Evolutionary conservation across 2,113 vertebrate genomes (phyloP).

Genomic region (Gymnobelideus leadbeateri): DNA sequence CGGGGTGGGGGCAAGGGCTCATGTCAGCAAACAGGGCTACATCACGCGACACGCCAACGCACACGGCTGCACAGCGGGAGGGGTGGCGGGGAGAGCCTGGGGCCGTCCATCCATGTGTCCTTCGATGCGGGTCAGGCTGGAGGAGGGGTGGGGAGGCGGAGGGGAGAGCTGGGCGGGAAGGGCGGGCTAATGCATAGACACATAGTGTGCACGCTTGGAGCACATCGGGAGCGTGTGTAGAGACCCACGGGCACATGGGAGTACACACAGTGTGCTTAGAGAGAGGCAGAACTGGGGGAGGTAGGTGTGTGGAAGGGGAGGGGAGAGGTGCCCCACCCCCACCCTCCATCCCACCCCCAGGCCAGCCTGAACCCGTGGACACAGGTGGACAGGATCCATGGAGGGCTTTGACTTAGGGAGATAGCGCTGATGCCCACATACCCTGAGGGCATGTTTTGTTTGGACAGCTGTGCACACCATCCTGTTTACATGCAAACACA

Average conservation of each 20-base stretch:
- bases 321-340: conserved; percentile 37
- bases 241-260: conserved; percentile 61
- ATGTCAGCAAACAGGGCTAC: conserved; percentile 77
- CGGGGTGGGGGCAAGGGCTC: conserved; percentile 61
- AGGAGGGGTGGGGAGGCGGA: conserved; percentile 21
- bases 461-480: conserved; percentile 36
- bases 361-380: conserved; percentile 20
- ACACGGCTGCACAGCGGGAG: conserved; percentile 71
- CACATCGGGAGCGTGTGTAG: conserved; percentile 41
- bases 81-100: neutral
- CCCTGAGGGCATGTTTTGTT: neutral
- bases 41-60: conserved; percentile 77
- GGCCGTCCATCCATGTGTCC: conserved; percentile 66
- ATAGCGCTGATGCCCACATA: neutral
- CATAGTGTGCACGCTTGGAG: conserved; percentile 59
- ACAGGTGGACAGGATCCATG: neutral
- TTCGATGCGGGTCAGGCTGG: conserved; percentile 57
- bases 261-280: conserved; percentile 70
- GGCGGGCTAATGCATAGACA: conserved; percentile 70
- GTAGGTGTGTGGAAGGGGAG: neutral
- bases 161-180: neutral
- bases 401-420: neutral
- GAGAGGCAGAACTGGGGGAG: conserved; percentile 40
- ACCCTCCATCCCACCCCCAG: conserved; percentile 36
- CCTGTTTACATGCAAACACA: conserved; percentile 67